Evolutionary conservation across 2,888 invertebrate genomes (phyloP), one percentile per base, ranked within the genome.

Genomic region (Noctuana brunneofusca): DNA sequence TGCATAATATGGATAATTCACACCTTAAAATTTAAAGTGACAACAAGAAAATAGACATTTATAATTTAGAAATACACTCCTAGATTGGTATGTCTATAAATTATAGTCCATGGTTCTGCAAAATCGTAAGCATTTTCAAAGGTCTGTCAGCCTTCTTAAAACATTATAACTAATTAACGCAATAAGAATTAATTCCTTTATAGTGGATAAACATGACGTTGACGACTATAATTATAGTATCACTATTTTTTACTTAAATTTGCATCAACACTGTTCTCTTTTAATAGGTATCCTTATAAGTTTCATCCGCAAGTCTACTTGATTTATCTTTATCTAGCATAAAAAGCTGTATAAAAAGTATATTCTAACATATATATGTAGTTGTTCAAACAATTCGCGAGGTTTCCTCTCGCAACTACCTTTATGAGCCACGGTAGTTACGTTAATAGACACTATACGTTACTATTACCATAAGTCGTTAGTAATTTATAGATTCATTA

Each of bases 401-500:
- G 43, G 50, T 56, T 63, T 63, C 63, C 56, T 38, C 63, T 56
- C 22, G 14, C 55, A 0, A 41, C 30, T 62, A 27, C 63, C 56
- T 43, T 56, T 63, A 52, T 55, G 8, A 63, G 63, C 41, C 5
- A 50, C 32, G 30, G 56, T 24, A 63, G 50, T 56, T 43, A 56
- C 49, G 32, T 63, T 63, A 56, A 63, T 56, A 63, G 56, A 52
- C n/a, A 32, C 63, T 56, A 56, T 50, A 50, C 56, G 41, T 63
- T 43, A 63, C 63, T 56, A 56, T 63, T 63, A 56, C 63, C 56
- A 63, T 56, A 63, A 63, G 57, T 53, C 56, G 56, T 55, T 41
- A 62, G 49, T 55, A 53, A 57, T 63, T 63, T 55, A 63, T 57
- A 63, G 52, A 63, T 63, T 58, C 52, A 63, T 63, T 63, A 58